Base-by-base conservation (phyloP, 1,140 invertebrate genomes). In the Proales similis region DNA sequence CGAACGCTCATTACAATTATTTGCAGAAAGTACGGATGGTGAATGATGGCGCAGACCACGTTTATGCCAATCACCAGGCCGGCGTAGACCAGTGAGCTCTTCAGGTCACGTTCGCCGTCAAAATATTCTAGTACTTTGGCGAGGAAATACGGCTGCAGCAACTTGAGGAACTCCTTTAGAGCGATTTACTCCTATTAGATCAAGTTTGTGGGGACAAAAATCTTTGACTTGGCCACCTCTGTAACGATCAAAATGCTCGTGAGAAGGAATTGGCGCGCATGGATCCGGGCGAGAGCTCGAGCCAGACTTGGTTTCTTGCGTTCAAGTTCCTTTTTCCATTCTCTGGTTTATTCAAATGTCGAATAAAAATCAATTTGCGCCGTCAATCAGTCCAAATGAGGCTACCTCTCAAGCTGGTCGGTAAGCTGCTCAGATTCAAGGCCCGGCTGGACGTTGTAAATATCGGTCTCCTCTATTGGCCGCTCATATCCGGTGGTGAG, bases 11-110 rank as follows among this genome's bases (percentile, higher is more conserved):
- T 69, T 43, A 73, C 67, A 24, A 72, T 70, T 22, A 85, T 80
- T 43, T 78, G 81, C 71, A 89, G 82, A 78, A 89, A 84, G 68
- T 85, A 86, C 3, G 83, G 82, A 78, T 92, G 87, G 67, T 83
- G 80, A 1, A 84, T 74, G 26, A 89, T 73, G 6, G 84, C 81
- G 66, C 84, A 83, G 42, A 87, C 36, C 6, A 62, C 24, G 9
- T 11, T 19, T 4, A 30, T 30, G n/a, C 39, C 39, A 12, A 33
- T n/a, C 14, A 36, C 24, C 36, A 62, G 33, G 3, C 9, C 33
- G 17, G 57, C 57, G 29, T 29, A 47, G 12, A 20, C 26, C n/a
- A 46, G 22, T 46, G 57, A 42, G 6, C 38, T 36, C 20, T 33
- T 12, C 30, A 62, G 36, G 4, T 7, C 17, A 3, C 14, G 12